Evolutionary conservation across 2,797 vertebrate species (phyloP).

Genomic region (Columba guinea): DNA sequence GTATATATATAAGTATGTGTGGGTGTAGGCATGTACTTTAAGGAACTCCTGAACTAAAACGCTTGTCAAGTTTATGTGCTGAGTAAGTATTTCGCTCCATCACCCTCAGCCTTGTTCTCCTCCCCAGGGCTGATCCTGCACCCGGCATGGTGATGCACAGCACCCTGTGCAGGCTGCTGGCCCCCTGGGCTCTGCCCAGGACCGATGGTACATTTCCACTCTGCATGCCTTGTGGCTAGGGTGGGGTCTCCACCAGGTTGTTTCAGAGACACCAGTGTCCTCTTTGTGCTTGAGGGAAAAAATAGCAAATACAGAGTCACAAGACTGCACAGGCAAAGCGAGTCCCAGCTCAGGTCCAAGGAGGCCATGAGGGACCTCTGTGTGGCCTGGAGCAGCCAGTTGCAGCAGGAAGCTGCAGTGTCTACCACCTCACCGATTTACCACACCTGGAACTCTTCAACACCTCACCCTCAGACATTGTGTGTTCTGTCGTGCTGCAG

Average conservation of each 20-base stretch:
- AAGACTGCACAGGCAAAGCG: background rate
- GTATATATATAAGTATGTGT: background rate
- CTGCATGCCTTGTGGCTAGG: background rate
- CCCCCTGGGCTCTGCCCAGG: background rate
- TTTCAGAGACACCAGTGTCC: background rate
- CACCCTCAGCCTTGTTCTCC: background rate
- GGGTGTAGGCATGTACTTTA: background rate
- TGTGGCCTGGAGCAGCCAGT: background rate
- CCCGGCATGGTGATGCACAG: accelerated
- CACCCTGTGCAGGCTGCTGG: background rate
- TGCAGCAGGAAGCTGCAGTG: background rate
- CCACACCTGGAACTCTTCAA: background rate
- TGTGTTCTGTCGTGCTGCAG: background rate
- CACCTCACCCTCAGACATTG: background rate
- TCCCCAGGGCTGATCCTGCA: background rate
- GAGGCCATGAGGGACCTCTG: background rate
- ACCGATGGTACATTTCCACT: background rate
- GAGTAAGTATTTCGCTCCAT: background rate
- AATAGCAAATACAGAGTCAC: background rate
- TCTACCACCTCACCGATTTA: background rate
- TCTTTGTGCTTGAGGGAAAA: background rate
- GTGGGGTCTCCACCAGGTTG: background rate
- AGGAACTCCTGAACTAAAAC: background rate
- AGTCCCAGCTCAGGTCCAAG: background rate
- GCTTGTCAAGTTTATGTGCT: background rate